Conservation (phyloP, 2,113 vertebrate species). For the Tichodroma muraria region DNA sequence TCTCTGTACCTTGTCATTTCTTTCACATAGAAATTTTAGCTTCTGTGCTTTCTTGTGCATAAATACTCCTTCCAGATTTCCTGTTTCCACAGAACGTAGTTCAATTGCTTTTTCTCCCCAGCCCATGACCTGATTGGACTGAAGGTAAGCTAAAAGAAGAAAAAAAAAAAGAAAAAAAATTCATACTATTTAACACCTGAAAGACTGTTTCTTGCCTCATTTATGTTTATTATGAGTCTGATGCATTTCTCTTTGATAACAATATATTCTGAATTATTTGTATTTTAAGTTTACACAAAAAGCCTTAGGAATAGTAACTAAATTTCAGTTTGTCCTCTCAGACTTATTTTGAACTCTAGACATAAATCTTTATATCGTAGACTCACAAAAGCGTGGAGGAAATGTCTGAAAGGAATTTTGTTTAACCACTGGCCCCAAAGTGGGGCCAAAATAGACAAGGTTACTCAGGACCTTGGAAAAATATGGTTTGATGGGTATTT, state of each 20-base stretch:
- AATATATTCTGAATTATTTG: neutral
- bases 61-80: constrained; percentile 88
- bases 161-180: neutral
- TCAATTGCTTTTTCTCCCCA: constrained; percentile 96
- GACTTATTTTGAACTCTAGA: neutral
- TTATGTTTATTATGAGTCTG: neutral
- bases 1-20: constrained; percentile 90
- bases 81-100: constrained; percentile 83
- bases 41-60: constrained; percentile 96
- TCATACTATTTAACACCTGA: neutral
- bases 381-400: neutral
- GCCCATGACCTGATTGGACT: constrained; percentile 94
- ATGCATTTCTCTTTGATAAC: neutral
- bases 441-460: neutral
- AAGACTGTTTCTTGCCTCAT: neutral
- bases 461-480: neutral
- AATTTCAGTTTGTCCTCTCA: neutral
- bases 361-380: neutral
- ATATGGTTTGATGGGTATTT: neutral
- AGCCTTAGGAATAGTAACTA: neutral
- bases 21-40: constrained; percentile 93
- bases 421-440: neutral
- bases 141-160: constrained; percentile 82
- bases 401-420: neutral
- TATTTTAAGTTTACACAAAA: neutral